These are phyloP conservation scores for Mormoops blainvillei DNA, from an alignment of 2,113 vertebrate species.

Conservation along the genomic window DNA sequence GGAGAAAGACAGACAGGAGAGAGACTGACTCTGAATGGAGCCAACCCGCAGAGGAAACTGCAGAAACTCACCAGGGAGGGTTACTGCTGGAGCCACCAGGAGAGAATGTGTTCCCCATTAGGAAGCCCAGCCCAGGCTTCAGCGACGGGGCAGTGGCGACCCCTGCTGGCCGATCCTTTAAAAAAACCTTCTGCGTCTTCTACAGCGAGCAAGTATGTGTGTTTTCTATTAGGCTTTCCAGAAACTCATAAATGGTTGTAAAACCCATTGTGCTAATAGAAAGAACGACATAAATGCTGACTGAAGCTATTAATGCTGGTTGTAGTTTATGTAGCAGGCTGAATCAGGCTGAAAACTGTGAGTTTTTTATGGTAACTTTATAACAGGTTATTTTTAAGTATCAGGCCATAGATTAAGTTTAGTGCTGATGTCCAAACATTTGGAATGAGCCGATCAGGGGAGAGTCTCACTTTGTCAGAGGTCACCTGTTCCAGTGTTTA, in stretches of 20 bases:
- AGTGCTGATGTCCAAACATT: background rate
- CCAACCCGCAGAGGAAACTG: background rate
- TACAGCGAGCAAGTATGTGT: background rate
- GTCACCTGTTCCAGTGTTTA: background rate
- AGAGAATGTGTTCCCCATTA: background rate
- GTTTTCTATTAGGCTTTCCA: constrained; percentile 62
- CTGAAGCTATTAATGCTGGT: constrained; percentile 50
- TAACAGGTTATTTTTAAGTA: constrained; percentile 61
- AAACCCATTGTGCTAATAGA: constrained; percentile 70
- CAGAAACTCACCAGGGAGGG: background rate
- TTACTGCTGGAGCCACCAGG: background rate
- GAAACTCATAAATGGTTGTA: constrained; percentile 72
- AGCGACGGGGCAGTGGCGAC: constrained; percentile 71
- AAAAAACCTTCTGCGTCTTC: background rate
- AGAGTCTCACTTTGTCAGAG: background rate
- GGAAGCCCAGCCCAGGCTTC: background rate
- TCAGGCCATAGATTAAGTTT: background rate
- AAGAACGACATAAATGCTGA: constrained; percentile 64
- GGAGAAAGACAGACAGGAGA: background rate
- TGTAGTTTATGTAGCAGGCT: constrained; percentile 18
- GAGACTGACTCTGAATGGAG: background rate
- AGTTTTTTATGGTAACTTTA: constrained; percentile 37
- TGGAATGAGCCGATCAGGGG: background rate
- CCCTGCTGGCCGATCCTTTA: constrained; percentile 73
- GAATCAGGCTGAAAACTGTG: background rate